phyloP scores from a whole-genome alignment of 2,888 invertebrate genomes.

The Hydrotaea cyrtoneurina region DNA sequence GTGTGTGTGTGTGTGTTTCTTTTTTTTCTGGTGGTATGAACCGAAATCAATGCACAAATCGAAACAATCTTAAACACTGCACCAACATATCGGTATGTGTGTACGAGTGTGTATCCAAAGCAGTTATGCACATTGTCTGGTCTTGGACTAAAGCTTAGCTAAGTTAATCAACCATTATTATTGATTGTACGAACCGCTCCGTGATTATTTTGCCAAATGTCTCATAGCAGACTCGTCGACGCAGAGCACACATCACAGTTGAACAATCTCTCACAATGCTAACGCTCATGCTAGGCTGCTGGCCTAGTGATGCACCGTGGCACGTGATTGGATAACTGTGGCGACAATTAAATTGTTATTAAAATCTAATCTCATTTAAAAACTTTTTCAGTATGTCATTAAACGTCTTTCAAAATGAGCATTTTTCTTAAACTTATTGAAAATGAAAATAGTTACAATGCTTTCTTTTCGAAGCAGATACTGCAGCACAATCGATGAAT shows the following conservation, averaged over 20 bases:
- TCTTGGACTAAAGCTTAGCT: background rate
- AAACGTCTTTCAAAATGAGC: too few relatives aligned
- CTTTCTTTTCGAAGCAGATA: too few relatives aligned
- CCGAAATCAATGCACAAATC: constrained; percentile 55
- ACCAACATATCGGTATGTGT: too few relatives aligned
- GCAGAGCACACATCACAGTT: constrained; percentile 19
- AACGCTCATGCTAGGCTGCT: constrained; percentile 4
- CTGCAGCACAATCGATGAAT: too few relatives aligned
- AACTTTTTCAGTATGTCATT: too few relatives aligned
- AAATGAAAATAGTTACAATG: too few relatives aligned
- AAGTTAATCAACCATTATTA: constrained; percentile 34
- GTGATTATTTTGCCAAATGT: constrained; percentile 2
- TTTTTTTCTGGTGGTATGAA: background rate
- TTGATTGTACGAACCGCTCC: constrained; percentile 2
- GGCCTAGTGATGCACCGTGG: background rate
- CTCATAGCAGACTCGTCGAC: background rate
- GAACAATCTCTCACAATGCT: constrained; percentile 28
- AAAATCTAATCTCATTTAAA: too few relatives aligned
- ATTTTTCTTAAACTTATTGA: too few relatives aligned
- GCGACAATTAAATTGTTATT: too few relatives aligned
- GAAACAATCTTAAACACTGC: too few relatives aligned
- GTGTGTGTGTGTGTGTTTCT: background rate
- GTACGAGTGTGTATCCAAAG: too few relatives aligned
- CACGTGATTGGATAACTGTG: background rate
- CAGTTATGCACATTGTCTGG: background rate